phyloP scores from a whole-genome alignment of 2,888 invertebrate genomes.

The Leucozona laternaria region DNA sequence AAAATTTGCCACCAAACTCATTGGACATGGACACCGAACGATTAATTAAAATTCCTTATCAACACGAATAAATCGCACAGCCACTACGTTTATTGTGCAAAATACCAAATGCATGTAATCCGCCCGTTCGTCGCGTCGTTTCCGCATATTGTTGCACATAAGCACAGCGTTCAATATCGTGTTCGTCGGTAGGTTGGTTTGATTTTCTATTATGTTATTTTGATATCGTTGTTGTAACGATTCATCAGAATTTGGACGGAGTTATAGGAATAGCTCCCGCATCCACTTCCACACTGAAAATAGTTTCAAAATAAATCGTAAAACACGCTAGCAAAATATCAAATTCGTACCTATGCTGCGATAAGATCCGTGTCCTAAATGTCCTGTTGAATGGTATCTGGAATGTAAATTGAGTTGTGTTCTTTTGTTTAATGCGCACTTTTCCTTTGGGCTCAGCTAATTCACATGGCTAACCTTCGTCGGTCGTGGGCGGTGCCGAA shows the following conservation, averaged over 20 bases:
- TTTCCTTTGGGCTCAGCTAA: background rate
- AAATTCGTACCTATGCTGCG: background rate
- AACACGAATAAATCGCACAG: constrained; percentile 60
- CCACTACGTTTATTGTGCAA: constrained; percentile 25
- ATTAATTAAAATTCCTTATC: constrained; percentile 70
- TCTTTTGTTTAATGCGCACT: constrained; percentile 43
- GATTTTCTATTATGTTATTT: constrained; percentile 5
- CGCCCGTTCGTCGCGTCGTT: background rate
- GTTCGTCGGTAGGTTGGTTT: background rate
- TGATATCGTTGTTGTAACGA: background rate
- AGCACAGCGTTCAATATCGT: background rate
- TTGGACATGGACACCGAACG: constrained; percentile 56
- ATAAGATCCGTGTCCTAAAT: constrained; percentile 14
- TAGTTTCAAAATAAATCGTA: constrained; percentile 51
- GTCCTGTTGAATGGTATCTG: constrained; percentile 46
- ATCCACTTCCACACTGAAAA: background rate
- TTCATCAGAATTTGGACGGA: constrained; percentile 49
- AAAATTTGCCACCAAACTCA: constrained; percentile 39
- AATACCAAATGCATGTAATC: constrained; percentile 49
- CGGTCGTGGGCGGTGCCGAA: too few relatives aligned
- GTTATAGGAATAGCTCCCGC: constrained; percentile 6
- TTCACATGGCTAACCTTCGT: background rate
- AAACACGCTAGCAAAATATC: constrained; percentile 35
- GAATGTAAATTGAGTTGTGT: constrained; percentile 63
- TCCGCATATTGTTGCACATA: too few relatives aligned